Base-by-base conservation (phyloP, 2,888 invertebrate species). In the Lagria hirta region DNA sequence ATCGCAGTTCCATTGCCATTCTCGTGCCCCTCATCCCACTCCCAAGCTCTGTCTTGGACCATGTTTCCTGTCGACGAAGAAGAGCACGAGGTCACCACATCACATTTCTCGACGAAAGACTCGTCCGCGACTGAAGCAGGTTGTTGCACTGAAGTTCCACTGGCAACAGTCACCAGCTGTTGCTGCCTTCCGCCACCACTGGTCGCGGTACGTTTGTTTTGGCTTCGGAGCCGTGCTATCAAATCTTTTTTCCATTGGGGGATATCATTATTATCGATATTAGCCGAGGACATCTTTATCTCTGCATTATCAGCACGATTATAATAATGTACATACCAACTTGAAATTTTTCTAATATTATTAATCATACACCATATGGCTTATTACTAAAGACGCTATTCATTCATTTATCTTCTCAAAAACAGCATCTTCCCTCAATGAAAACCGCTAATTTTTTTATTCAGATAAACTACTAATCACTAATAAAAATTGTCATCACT, bases 221-320 rank as follows among this genome's bases (percentile, higher is more conserved):
- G 73, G 54, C 78, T 78, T 35, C 79, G 78, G 46, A 86, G 80
- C 30, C 87, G 78, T 69, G 84, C 82, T 70, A 88, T 84, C 70
- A 89, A 77, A 73, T 89, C 88, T 64, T 83, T 82, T 73, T 88
- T 88, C 88, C 89, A 89, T 70, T 86, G 86, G 49, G 88, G 88
- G 68, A 86, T 58, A 27, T 55, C 61, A n/a, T n/a, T n/a, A 34
- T 48, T 43, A 33, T 51, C 49, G 22, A 15, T 13, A 16, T 21
- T 42, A n/a, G n/a, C n/a, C 22, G 24, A 14, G 16, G 28, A 23
- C 44, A 43, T 43, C 21, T 42, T 34, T 21, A 17, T 17, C 29
- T 6, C 14, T 20, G 20, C 14, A n/a, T n/a, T n/a, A n/a, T n/a
- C n/a, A 4, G 15, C 12, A 11, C 29, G 8, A 29, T 7, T 13